Conservation (phyloP, 2,113 vertebrate genomes). For the Toxostoma redivivum region DNA sequence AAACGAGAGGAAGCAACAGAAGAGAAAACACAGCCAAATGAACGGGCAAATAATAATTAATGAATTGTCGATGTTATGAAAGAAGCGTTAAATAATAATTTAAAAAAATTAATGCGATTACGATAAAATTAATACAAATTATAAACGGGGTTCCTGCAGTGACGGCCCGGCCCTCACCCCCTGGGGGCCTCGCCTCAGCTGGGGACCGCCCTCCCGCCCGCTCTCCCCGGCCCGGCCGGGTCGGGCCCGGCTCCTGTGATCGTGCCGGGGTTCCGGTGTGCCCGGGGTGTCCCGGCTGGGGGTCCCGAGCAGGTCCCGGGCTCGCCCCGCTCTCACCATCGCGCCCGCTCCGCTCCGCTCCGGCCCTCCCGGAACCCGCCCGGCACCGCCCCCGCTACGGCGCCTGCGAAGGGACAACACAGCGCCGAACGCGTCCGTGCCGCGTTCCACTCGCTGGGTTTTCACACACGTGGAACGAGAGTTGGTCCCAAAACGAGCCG, state of each 20-base stretch:
- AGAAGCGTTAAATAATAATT: constrained; percentile 59
- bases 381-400: not conserved
- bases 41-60: constrained; percentile 71
- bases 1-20: constrained; percentile 78
- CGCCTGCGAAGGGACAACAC: accelerated
- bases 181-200: not conserved
- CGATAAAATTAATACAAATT: not conserved
- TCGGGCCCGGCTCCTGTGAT: not conserved
- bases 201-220: not conserved
- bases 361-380: not conserved
- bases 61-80: constrained; percentile 71
- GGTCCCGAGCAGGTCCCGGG: accelerated
- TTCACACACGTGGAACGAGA: accelerated
- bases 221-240: not conserved
- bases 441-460: accelerated
- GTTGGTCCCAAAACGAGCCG: not conserved
- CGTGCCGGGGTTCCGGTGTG: not conserved
- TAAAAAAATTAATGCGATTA: not conserved
- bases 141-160: not conserved
- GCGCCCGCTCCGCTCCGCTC: not conserved
- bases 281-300: not conserved
- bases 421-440: not conserved
- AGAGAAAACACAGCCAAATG: constrained; percentile 73
- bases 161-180: not conserved
- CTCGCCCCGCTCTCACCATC: not conserved